Conservation (phyloP, 2,888 invertebrate genomes). For the Tenthredo distinguenda region DNA sequence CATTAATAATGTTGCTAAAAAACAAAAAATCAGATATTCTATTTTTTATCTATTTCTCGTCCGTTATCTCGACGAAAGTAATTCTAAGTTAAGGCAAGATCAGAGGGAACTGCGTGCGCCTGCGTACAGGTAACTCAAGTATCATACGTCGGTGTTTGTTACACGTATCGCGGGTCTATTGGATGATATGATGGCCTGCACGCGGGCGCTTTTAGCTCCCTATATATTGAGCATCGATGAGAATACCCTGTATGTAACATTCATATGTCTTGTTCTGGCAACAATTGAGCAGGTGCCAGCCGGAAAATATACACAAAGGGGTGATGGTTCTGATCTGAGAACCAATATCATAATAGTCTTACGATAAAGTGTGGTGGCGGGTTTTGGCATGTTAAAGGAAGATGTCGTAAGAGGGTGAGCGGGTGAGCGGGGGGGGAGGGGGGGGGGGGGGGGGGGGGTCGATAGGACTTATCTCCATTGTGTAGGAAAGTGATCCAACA, state of each 20-base stretch:
- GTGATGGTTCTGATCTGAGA: constrained; percentile 4
- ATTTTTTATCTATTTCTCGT: too few species aligned
- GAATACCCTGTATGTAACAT: neutral
- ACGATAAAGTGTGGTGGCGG: constrained; percentile 20
- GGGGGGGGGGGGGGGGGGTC: constrained; percentile 32
- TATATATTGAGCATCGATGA: neutral
- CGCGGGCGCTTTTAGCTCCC: neutral
- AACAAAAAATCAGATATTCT: neutral
- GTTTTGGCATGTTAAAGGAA: constrained; percentile 16
- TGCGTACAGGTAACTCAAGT: neutral
- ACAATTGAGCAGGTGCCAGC: neutral
- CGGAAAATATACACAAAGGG: neutral
- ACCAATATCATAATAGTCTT: constrained; percentile 42
- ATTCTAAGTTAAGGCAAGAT: neutral
- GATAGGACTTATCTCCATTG: constrained; percentile 54
- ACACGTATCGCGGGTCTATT: neutral
- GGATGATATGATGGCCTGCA: neutral
- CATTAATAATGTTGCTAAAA: neutral
- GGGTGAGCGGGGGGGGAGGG: constrained; percentile 3
- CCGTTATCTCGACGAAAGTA: neutral
- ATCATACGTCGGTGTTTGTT: neutral
- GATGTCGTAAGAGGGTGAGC: neutral
- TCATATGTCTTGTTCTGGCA: neutral
- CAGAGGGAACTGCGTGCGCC: neutral
- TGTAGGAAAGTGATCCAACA: constrained; percentile 52